Base-by-base conservation (phyloP, 30 jellyfish, hydroid and myxozoan genomes). In the Cassiopea xamachana region DNA sequence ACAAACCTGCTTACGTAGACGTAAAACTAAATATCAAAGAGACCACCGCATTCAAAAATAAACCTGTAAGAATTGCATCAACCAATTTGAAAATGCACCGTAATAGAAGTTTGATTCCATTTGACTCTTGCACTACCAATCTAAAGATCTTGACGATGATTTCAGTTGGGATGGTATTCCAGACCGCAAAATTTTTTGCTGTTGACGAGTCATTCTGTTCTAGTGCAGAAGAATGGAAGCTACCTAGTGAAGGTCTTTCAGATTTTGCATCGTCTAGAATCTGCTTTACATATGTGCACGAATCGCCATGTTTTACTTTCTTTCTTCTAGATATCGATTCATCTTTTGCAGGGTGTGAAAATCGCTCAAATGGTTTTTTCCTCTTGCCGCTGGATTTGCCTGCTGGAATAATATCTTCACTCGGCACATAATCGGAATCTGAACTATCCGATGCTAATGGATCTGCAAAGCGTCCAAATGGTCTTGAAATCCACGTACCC, bases 381-480 rank as follows among this genome's bases (percentile, higher is more conserved):
- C 73, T 44, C 74, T 84, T 75, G 44, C 88, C 43, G 8, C 27
- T 69, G 48, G 51, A 8, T 48, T 84, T 84, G 79, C 50, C 64
- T 9, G 49, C 19, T 0, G 49, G 27, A 47, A 19, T 47, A 17
- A 43, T 17, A 14, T 17, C 92, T 16, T 74, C 84, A 77, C 77
- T 89, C 1, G 95, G 95, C 2, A 7, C 48, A 79, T 88, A 88
- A 60, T 88, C 95, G 1, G 86, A 79, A 73, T 88, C 95, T 46
- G 95, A 88, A 19, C 87, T 79, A 75, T 88, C 95, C 12, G 95
- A 77, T n/a, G 90, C 18, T 1, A 49, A 79, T 4, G 74, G 72
- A 17, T 87, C 94, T 43, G 90, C 82, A 79, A 51, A 87, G 48
- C 59, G 70, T n/a, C 94, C 94, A 69, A 87, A 87, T 1, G 89